These are phyloP conservation scores for Polia nebulosa DNA, from an alignment of 2,888 invertebrate genomes.

Conservation along the genomic window DNA sequence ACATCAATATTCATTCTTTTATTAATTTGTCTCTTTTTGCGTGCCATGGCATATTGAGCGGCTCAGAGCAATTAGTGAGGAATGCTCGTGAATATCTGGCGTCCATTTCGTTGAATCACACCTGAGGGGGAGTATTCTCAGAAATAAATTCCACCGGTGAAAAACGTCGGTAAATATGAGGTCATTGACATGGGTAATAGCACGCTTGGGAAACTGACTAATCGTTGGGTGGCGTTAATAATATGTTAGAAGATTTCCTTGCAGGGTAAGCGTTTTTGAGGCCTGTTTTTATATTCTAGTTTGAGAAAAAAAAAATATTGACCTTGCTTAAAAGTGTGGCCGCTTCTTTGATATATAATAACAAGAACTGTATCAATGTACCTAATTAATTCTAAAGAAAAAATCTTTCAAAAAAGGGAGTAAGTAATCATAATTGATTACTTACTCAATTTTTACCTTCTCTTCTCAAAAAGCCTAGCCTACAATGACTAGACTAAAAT, in stretches of 20 bases:
- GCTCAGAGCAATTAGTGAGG: slow-evolving; percentile 83
- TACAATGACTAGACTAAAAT: too few species aligned
- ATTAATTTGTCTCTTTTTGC: slow-evolving; percentile 83
- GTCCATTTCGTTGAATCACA: slow-evolving; percentile 77
- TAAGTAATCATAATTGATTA: too few species aligned
- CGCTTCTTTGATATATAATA: too few species aligned
- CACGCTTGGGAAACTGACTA: slow-evolving; percentile 8
- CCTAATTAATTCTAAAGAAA: too few species aligned
- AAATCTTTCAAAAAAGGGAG: too few species aligned
- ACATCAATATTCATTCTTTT: slow-evolving; percentile 79
- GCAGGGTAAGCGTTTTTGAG: neutral
- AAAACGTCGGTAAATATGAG: slow-evolving; percentile 29
- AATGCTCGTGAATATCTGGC: slow-evolving; percentile 82
- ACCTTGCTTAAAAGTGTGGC: too few species aligned
- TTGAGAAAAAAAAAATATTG: too few species aligned
- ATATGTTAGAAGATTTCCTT: too few species aligned
- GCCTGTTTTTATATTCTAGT: neutral
- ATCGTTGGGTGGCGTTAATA: neutral
- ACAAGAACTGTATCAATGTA: too few species aligned
- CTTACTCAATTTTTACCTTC: too few species aligned
- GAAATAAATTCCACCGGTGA: slow-evolving; percentile 35
- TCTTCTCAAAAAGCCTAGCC: too few species aligned
- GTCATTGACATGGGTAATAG: slow-evolving; percentile 3
- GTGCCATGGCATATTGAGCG: slow-evolving; percentile 85
- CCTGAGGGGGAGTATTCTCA: slow-evolving; percentile 62